Evolutionary conservation across 2,113 vertebrate genomes (phyloP).

Genomic region (Cyanistes caeruleus): DNA sequence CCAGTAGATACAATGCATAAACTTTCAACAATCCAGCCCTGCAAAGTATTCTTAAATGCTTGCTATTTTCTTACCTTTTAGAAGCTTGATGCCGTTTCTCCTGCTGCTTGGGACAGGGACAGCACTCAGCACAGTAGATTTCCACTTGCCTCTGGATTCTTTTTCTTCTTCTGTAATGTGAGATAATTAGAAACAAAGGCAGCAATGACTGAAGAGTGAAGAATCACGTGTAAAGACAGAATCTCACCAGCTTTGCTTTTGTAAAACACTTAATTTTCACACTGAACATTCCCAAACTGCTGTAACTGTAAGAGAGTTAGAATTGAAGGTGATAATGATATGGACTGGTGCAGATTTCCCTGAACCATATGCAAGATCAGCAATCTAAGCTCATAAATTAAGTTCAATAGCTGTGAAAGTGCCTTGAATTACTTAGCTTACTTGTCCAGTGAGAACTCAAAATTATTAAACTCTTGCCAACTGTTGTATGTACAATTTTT

Average conservation of each 20-base stretch:
- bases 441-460: neutral
- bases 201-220: neutral
- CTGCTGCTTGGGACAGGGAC: neutral
- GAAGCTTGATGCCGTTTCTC: neutral
- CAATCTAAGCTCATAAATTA: conserved; percentile 34
- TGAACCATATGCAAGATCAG: conserved; percentile 4
- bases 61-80: neutral
- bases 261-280: conserved; percentile 24
- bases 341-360: conserved; percentile 52
- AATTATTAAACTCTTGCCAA: conserved; percentile 33
- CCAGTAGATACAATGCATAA: neutral
- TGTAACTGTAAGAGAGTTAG: conserved; percentile 22
- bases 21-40: neutral
- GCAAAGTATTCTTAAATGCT: neutral
- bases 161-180: neutral
- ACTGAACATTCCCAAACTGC: conserved; percentile 24
- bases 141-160: neutral
- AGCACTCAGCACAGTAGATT: neutral
- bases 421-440: conserved; percentile 37
- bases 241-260: conserved; percentile 3
- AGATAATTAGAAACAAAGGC: neutral
- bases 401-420: conserved; percentile 36
- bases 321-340: conserved; percentile 54
- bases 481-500: neutral
- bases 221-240: neutral